Evolutionary conservation across 2,113 vertebrate species (phyloP).

Genomic region (Phylloscopus trochiloides): DNA sequence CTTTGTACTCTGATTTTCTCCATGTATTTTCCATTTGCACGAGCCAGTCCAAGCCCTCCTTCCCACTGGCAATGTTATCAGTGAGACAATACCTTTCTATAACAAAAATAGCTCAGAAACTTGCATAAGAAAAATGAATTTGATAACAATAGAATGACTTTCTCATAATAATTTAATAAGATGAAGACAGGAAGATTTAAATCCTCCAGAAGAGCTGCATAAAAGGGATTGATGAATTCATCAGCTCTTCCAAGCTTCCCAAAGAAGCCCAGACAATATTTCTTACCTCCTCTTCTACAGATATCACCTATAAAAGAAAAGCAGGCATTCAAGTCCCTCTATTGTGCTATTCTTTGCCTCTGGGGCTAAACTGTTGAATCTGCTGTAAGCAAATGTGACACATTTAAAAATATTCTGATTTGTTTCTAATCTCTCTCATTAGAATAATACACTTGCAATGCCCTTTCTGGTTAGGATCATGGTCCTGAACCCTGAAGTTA

Average conservation of each 20-base stretch:
- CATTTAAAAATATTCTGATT: neutral
- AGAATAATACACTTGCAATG: neutral
- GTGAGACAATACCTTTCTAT: constrained; percentile 2
- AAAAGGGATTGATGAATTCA: constrained; percentile 37
- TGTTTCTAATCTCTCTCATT: neutral
- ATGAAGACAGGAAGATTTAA: constrained; percentile 53
- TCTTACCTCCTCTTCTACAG: neutral
- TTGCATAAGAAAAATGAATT: constrained; percentile 27
- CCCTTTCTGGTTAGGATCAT: neutral
- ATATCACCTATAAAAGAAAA: constrained; percentile 1
- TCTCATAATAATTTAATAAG: constrained; percentile 50
- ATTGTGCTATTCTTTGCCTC: neutral
- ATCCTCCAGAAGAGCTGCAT: neutral
- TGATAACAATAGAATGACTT: constrained; percentile 41
- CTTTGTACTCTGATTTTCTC: neutral
- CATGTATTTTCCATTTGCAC: neutral
- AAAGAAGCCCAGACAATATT: neutral
- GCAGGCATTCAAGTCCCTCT: neutral
- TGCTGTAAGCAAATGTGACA: neutral
- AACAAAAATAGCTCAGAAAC: constrained; percentile 40
- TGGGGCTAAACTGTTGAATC: neutral
- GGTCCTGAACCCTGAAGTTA: neutral
- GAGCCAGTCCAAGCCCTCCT: neutral
- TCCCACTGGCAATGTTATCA: constrained; percentile 27
- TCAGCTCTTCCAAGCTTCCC: neutral